phyloP scores from a whole-genome alignment of 2,113 vertebrate genomes.

The Aythya baeri region DNA sequence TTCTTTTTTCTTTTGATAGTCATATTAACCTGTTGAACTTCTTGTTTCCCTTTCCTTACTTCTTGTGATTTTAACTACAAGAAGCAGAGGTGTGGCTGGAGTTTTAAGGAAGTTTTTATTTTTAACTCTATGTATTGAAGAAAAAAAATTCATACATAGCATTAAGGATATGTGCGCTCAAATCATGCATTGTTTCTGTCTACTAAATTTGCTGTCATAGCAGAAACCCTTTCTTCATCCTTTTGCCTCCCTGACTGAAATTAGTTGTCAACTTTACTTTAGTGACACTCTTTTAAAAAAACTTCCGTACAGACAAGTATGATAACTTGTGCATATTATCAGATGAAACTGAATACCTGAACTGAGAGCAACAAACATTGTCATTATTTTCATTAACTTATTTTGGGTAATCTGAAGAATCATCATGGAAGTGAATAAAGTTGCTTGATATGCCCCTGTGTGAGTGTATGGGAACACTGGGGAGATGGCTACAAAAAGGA shows the following conservation, averaged over 20 bases:
- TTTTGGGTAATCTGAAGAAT: not conserved
- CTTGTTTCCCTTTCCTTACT: not conserved
- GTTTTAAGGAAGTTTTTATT: not conserved
- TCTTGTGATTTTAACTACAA: not conserved
- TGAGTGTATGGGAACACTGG: not conserved
- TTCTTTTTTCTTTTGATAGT: not conserved
- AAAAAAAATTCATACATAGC: not conserved
- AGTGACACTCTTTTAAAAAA: not conserved
- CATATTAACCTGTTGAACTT: not conserved
- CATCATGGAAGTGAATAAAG: not conserved
- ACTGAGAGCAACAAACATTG: not conserved
- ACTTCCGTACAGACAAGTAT: not conserved
- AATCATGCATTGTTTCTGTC: not conserved
- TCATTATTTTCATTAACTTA: not conserved
- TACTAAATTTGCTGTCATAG: not conserved
- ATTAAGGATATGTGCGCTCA: not conserved
- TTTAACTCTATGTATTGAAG: not conserved
- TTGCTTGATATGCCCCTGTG: not conserved
- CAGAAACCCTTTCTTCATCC: not conserved
- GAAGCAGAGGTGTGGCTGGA: not conserved
- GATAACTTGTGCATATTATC: not conserved
- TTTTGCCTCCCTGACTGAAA: not conserved
- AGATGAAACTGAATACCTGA: not conserved
- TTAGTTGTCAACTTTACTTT: not conserved
- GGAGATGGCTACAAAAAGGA: not conserved